These are phyloP conservation scores for Notothenia rossii DNA, from an alignment of 2,113 vertebrate genomes.

Conservation along the genomic window DNA sequence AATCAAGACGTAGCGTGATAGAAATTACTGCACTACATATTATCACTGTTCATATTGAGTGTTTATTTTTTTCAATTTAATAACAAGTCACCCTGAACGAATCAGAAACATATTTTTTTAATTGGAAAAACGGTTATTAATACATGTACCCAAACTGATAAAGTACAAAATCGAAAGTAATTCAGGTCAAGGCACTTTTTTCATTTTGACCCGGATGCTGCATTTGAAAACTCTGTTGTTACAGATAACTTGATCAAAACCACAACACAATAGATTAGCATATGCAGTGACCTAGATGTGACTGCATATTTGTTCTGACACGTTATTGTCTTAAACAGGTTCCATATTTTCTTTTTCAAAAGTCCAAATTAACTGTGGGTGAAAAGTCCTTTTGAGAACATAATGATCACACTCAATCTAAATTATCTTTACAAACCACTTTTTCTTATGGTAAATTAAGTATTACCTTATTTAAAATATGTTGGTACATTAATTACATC, in stretches of 20 bases:
- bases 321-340: background rate
- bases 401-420: background rate
- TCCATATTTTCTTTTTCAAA: background rate
- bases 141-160: background rate
- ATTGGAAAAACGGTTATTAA: background rate
- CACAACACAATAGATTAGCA: conserved; percentile 14
- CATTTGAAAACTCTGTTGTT: conserved; percentile 9
- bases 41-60: conserved; percentile 5
- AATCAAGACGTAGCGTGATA: conserved; percentile 5
- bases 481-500: background rate
- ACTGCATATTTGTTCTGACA: background rate
- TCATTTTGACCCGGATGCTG: conserved; percentile 6
- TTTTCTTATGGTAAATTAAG: background rate
- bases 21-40: conserved; percentile 18
- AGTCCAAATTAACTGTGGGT: background rate
- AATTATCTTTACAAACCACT: background rate
- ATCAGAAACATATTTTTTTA: background rate
- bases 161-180: background rate
- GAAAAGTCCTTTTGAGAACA: background rate
- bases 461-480: background rate
- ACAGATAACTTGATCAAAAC: conserved; percentile 19
- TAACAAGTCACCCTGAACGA: conserved; percentile 1
- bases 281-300: background rate
- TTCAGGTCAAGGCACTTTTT: background rate
- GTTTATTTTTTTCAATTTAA: conserved; percentile 10